Percentiles rank a stretch among this genome's conserved stretches.
These are phyloP conservation scores for Hermodice carunculata DNA, from an alignment of 2,888 invertebrate species.

Conservation along the genomic window DNA sequence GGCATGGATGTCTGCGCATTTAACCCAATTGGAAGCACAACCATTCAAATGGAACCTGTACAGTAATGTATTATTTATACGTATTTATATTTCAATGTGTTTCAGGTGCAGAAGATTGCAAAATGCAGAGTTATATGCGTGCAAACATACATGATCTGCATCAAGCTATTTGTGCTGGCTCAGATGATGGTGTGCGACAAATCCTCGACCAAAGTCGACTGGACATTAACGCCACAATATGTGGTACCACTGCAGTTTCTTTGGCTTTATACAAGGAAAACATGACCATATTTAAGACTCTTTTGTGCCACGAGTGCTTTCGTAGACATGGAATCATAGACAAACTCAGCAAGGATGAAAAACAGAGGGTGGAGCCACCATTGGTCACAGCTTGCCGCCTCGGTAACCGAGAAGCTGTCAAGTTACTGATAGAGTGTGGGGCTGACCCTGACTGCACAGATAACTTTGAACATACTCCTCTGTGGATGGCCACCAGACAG, in stretches of 20 bases:
- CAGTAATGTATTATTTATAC: no score
- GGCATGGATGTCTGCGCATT: no score
- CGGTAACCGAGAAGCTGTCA: conserved; percentile 62
- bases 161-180: conserved; percentile 10
- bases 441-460: conserved; percentile 64
- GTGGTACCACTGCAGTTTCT: conserved; percentile 66
- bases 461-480: conserved; percentile 34
- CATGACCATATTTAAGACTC: conserved; percentile 58
- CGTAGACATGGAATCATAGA: conserved; percentile 59
- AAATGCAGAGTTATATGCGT: conserved; percentile 3
- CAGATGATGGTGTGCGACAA: background rate
- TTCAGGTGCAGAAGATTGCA: no score
- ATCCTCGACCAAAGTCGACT: conserved; percentile 21
- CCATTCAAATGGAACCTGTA: no score
- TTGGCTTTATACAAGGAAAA: conserved; percentile 62
- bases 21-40: no score
- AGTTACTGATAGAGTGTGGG: conserved; percentile 55
- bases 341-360: conserved; percentile 63
- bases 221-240: conserved; percentile 62
- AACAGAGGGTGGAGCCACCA: conserved; percentile 66
- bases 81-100: no score
- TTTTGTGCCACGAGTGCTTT: conserved; percentile 62
- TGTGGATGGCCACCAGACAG: conserved; percentile 41
- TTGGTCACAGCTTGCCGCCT: conserved; percentile 68
- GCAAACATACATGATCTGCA: conserved; percentile 23